These are phyloP conservation scores for Drosophila busckii DNA, from an alignment of 1,140 invertebrate genomes.

Conservation along the genomic window DNA sequence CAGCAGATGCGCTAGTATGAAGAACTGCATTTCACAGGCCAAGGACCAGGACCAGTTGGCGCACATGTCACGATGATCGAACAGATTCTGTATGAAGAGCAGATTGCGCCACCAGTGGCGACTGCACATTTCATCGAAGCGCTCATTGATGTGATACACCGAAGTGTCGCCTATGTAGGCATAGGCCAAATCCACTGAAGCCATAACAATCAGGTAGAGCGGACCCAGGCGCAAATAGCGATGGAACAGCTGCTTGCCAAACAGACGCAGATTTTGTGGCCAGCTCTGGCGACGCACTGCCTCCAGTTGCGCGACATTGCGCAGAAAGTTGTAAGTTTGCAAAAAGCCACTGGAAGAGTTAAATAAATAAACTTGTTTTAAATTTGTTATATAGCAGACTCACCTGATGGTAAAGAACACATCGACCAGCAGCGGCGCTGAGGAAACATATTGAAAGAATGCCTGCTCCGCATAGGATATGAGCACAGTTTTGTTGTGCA, in stretches of 20 bases:
- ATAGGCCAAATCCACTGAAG: conserved; percentile 80
- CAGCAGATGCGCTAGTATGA: conserved; percentile 80
- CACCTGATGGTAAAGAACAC: conserved; percentile 79
- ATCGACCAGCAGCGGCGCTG: conserved; percentile 73
- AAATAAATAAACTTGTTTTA: not conserved
- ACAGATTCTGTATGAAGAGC: conserved; percentile 83
- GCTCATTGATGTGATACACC: conserved; percentile 80
- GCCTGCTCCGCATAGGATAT: conserved; percentile 71
- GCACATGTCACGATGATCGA: conserved; percentile 82
- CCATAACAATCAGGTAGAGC: conserved; percentile 80
- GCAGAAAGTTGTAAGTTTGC: conserved; percentile 71
- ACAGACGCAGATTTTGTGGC: conserved; percentile 56
- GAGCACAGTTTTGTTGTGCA: conserved; percentile 70
- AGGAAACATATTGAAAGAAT: conserved; percentile 75
- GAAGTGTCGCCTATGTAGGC: conserved; percentile 80
- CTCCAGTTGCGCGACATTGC: conserved; percentile 56
- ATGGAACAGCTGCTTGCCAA: conserved; percentile 70
- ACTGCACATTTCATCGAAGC: conserved; percentile 80
- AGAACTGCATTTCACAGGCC: conserved; percentile 90
- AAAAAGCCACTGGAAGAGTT: conserved; percentile 59
- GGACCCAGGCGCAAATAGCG: conserved; percentile 79
- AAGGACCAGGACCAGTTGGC: conserved; percentile 91
- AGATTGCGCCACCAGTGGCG: conserved; percentile 84
- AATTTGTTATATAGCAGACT: not conserved
- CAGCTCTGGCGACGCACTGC: conserved; percentile 55